These are phyloP conservation scores for Patiria miniata DNA, from an alignment of 35 echinoderm and acorn worm genomes.

Conservation along the genomic window DNA sequence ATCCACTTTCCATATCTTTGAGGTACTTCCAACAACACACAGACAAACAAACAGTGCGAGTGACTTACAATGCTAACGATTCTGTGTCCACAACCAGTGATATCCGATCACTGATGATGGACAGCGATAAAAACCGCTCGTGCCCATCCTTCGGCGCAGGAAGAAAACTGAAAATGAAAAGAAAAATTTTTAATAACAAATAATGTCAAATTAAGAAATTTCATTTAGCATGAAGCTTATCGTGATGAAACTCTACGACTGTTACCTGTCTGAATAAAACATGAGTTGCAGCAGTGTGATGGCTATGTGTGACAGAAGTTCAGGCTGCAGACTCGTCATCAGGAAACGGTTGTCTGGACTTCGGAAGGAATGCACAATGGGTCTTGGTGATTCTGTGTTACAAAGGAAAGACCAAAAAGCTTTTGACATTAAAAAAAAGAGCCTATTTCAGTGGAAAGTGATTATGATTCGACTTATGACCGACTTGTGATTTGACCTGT, in stretches of 20 bases:
- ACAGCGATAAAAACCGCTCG: slow-evolving; percentile 54
- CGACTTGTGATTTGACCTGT: no score
- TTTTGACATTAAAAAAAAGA: no score
- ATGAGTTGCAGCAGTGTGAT: slow-evolving; percentile 46
- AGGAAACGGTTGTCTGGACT: slow-evolving; percentile 51
- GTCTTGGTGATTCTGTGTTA: background rate
- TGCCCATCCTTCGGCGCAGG: slow-evolving; percentile 26
- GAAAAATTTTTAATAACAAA: background rate
- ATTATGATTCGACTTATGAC: background rate
- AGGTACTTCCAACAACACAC: background rate
- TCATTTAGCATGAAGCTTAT: no score
- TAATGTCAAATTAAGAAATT: no score
- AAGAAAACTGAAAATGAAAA: slow-evolving; percentile 28
- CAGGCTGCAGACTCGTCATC: slow-evolving; percentile 52
- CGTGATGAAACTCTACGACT: background rate
- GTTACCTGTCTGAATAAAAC: slow-evolving; percentile 60
- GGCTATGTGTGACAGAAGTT: slow-evolving; percentile 44
- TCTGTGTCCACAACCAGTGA: slow-evolving; percentile 68
- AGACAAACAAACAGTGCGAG: background rate
- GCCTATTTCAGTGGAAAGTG: no score
- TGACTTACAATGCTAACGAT: slow-evolving; percentile 51
- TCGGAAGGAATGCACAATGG: slow-evolving; percentile 43
- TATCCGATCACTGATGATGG: slow-evolving; percentile 57
- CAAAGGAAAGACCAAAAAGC: background rate
- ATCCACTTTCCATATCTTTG: background rate